phyloP scores from a whole-genome alignment of 2,113 vertebrate species.

The Talpa occidentalis region DNA sequence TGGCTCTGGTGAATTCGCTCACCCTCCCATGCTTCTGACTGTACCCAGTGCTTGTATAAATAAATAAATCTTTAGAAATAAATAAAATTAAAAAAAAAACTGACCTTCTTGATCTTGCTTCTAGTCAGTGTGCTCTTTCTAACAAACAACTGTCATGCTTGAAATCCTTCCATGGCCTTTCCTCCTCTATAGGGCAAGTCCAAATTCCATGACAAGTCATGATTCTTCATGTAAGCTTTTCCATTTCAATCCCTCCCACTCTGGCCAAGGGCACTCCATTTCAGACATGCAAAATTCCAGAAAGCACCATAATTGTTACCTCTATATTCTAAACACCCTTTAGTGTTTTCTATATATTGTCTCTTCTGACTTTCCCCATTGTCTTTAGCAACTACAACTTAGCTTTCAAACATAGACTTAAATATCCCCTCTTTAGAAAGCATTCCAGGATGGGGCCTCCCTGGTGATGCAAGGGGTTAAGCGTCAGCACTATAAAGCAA shows the following conservation, averaged over 20 bases:
- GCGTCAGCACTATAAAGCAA: too few species aligned
- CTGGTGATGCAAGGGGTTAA: too few species aligned
- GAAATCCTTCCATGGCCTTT: background rate
- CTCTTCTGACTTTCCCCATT: background rate
- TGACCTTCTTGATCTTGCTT: conserved; percentile 1
- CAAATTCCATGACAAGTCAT: background rate
- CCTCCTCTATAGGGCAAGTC: background rate
- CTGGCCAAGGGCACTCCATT: background rate
- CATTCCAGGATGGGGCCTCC: conserved; percentile 25
- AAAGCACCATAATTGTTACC: background rate
- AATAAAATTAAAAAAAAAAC: too few species aligned
- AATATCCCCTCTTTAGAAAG: background rate
- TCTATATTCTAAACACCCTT: background rate
- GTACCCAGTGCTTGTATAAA: too few species aligned
- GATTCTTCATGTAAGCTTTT: background rate
- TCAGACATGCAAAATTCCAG: background rate
- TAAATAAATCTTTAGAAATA: too few species aligned
- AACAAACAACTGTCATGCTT: background rate
- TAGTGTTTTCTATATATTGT: background rate
- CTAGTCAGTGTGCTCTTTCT: background rate
- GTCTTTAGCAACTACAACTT: background rate
- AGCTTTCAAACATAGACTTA: background rate
- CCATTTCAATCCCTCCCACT: background rate
- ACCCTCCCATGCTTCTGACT: too few species aligned
- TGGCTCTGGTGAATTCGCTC: too few species aligned